These are phyloP conservation scores for Cremastinae sp. DNA, from an alignment of 2,888 invertebrate species.

Conservation along the genomic window DNA sequence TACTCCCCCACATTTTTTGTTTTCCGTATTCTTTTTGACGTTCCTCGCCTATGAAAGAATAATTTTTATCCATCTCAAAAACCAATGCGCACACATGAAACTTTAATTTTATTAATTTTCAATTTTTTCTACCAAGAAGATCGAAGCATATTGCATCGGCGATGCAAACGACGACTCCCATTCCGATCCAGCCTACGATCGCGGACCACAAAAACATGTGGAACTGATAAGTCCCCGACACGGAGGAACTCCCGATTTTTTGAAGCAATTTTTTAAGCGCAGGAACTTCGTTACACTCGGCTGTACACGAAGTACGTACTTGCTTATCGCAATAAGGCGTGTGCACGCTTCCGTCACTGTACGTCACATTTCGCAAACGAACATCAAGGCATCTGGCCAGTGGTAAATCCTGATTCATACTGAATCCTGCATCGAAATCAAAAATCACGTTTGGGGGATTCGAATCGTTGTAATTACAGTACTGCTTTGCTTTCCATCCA, in stretches of 20 bases:
- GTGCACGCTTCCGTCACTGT: constrained; percentile 75
- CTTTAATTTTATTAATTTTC: background rate
- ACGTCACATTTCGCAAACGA: constrained; percentile 77
- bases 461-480: constrained; percentile 62
- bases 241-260: constrained; percentile 54
- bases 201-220: constrained; percentile 90
- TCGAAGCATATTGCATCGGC: constrained; percentile 95
- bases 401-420: constrained; percentile 64
- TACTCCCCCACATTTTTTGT: constrained; percentile 93
- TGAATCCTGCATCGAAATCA: constrained; percentile 67
- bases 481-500: constrained; percentile 65
- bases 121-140: constrained; percentile 84
- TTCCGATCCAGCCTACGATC: constrained; percentile 90
- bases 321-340: constrained; percentile 75
- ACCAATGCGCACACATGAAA: background rate
- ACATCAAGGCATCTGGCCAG: constrained; percentile 67
- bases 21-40: constrained; percentile 90
- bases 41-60: constrained; percentile 82
- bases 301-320: constrained; percentile 80
- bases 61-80: no score
- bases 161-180: constrained; percentile 92
- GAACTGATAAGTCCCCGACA: constrained; percentile 84
- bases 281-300: constrained; percentile 75
- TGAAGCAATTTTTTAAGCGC: constrained; percentile 69
- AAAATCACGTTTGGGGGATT: constrained; percentile 62